These are phyloP conservation scores for Saturnia japonica DNA, from an alignment of 2,888 invertebrate genomes.

Conservation along the genomic window DNA sequence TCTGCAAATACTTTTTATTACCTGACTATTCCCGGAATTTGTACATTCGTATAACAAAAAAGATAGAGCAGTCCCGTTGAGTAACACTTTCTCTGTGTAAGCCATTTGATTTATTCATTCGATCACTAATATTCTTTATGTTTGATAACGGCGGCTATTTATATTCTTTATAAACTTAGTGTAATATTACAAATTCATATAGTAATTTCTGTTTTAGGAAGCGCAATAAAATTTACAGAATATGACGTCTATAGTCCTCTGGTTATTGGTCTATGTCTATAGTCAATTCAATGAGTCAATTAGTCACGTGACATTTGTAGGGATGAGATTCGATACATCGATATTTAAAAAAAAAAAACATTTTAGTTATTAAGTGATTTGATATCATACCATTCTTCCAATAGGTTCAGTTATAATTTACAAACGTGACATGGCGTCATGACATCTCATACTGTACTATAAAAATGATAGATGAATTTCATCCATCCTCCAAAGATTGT, in stretches of 20 bases:
- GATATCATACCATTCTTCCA: too few relatives aligned
- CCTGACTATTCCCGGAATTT: conserved; percentile 83
- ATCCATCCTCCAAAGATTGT: too few relatives aligned
- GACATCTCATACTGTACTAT: too few relatives aligned
- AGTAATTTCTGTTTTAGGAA: neutral
- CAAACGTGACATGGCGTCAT: too few relatives aligned
- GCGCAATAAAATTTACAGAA: neutral
- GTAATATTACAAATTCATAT: neutral
- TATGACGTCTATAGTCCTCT: conserved; percentile 13
- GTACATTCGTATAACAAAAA: conserved; percentile 86
- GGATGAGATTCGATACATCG: too few relatives aligned
- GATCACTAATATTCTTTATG: neutral
- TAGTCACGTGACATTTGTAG: conserved; percentile 9
- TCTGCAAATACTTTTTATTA: conserved; percentile 25
- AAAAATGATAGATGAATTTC: too few relatives aligned
- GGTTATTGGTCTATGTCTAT: too few relatives aligned
- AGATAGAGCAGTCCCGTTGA: conserved; percentile 84
- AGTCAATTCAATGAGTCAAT: too few relatives aligned
- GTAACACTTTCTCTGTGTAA: conserved; percentile 76
- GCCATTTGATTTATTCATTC: conserved; percentile 47
- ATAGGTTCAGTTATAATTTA: too few relatives aligned
- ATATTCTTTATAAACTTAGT: neutral
- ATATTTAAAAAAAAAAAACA: too few relatives aligned
- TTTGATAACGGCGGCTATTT: neutral
- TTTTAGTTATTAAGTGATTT: too few relatives aligned